Evolutionary conservation across 2,888 invertebrate genomes (phyloP).

Genomic region (Hyposoter didymator): DNA sequence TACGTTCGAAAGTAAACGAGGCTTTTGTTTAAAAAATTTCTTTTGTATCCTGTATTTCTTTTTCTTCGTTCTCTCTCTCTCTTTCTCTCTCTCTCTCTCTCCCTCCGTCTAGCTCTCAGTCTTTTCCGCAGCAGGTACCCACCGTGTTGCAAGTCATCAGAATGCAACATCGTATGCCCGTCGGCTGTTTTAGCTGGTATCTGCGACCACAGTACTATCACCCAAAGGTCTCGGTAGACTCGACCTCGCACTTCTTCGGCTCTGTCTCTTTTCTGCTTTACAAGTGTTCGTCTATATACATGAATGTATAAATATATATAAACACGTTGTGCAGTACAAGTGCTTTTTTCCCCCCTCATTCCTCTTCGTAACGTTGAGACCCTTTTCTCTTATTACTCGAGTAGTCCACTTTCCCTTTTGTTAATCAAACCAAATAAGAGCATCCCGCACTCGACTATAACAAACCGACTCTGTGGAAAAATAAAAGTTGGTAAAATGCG

Average conservation of each 20-base stretch:
- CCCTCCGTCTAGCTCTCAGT: neutral
- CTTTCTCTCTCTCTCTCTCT: neutral
- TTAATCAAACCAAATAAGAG: conserved; percentile 55
- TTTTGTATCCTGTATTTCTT: neutral
- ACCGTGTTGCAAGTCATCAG: conserved; percentile 26
- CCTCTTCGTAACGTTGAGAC: conserved; percentile 44
- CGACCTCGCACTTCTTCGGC: conserved; percentile 47
- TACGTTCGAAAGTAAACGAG: neutral
- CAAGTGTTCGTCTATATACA: conserved; percentile 29
- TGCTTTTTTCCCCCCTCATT: conserved; percentile 11
- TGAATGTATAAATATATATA: conserved; percentile 9
- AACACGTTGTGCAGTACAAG: conserved; percentile 4
- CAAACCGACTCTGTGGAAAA: neutral
- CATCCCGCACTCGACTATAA: conserved; percentile 35
- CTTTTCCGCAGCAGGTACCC: neutral
- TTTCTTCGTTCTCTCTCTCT: neutral
- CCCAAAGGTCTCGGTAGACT: conserved; percentile 54
- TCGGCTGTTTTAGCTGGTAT: conserved; percentile 37
- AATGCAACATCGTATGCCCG: conserved; percentile 17
- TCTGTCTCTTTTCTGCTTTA: conserved; percentile 49
- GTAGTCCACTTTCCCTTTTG: conserved; percentile 41
- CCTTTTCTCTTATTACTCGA: conserved; percentile 45
- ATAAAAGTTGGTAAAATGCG: conserved; percentile 46
- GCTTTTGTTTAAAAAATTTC: neutral
- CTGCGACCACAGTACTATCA: conserved; percentile 35